A percentile compares a stretch with the other conserved stretches of the same genome.
These are phyloP conservation scores for Capromys pilorides DNA, from an alignment of 2,797 vertebrate species.

Conservation along the genomic window DNA sequence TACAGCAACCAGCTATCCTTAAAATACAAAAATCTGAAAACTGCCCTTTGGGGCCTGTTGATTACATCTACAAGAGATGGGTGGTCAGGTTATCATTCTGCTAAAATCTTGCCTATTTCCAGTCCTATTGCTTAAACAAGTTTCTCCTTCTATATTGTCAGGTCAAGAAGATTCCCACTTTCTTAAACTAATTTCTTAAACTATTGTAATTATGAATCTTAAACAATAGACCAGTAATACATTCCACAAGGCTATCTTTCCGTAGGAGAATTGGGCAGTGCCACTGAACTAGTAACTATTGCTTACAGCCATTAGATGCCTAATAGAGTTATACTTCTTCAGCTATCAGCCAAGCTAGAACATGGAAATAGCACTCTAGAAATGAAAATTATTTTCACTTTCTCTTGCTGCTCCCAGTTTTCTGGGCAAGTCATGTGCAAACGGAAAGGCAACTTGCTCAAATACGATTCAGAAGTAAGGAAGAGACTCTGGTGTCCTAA, in stretches of 20 bases:
- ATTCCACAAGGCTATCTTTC: conserved; percentile 29
- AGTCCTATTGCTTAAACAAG: not conserved
- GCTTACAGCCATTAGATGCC: not conserved
- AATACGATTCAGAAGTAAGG: conserved; percentile 1
- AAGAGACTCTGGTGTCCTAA: not conserved
- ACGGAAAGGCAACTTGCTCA: not conserved
- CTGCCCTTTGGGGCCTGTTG: not conserved
- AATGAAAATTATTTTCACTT: not conserved
- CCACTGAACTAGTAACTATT: not conserved
- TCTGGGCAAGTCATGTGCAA: not conserved
- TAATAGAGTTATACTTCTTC: not conserved
- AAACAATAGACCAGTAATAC: conserved; percentile 12
- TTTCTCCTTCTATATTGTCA: conserved; percentile 21
- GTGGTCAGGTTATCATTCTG: not conserved
- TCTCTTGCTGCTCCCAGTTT: not conserved
- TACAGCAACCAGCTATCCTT: conserved; percentile 10
- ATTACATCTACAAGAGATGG: not conserved
- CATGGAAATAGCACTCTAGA: not conserved
- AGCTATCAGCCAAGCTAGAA: not conserved
- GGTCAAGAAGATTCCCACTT: not conserved
- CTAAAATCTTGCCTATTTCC: not conserved
- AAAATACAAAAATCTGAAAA: not conserved
- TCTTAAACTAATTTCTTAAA: conserved; percentile 18
- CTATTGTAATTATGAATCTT: not conserved
- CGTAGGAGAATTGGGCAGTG: not conserved